These are phyloP conservation scores for Sus cebifrons DNA, from an alignment of 2,797 vertebrate species.

Conservation along the genomic window DNA sequence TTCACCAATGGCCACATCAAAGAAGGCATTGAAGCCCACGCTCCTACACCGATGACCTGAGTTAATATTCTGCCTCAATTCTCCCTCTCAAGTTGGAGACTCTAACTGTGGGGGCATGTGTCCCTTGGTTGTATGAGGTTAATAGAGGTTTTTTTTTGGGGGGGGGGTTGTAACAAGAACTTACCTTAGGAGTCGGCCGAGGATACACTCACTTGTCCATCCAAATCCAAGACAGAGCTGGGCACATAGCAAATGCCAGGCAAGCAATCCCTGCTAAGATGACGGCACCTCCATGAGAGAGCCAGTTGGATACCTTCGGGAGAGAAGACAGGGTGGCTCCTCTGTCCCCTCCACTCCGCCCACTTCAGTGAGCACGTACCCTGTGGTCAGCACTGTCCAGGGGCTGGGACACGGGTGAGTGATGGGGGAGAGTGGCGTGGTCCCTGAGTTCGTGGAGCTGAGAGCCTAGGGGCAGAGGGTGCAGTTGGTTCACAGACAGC, in stretches of 20 bases:
- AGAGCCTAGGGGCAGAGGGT: no score
- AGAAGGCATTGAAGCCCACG: no score
- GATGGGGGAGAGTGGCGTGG: not conserved
- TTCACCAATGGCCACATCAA: no score
- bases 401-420: no score
- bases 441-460: not conserved
- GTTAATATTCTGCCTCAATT: no score
- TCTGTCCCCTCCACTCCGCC: not conserved
- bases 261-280: no score
- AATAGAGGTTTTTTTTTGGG: not conserved
- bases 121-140: not conserved
- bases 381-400: not conserved
- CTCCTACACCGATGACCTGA: no score
- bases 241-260: not conserved
- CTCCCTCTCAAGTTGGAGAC: no score
- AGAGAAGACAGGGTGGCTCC: not conserved
- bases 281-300: not conserved
- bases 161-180: not conserved
- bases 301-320: not conserved
- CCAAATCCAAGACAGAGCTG: not conserved
- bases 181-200: rapidly evolving
- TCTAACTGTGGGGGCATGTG: no score
- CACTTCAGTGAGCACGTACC: no score
- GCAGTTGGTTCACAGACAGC: not conserved
- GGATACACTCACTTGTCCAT: not conserved